phyloP scores from a whole-genome alignment of 30 jellyfish, hydroid and myxozoan species.

The Chrysaora quinquecirrha region DNA sequence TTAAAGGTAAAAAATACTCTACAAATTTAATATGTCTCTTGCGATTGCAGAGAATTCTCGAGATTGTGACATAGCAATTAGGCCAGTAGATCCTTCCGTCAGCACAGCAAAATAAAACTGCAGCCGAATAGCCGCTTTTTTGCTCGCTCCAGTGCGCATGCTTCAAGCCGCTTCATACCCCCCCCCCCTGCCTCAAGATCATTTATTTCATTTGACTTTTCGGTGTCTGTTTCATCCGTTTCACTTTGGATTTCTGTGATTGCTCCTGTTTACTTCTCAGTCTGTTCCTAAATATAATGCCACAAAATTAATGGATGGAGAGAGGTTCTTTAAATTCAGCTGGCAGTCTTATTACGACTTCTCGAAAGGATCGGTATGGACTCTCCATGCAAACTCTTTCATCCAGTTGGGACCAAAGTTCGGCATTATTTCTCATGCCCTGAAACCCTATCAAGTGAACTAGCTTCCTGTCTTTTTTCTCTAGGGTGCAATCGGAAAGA shows the following conservation, averaged over 20 bases:
- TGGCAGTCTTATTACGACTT: slow-evolving; percentile 41
- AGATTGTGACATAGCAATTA: too few species aligned
- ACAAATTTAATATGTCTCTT: too few species aligned
- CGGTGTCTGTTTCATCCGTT: slow-evolving; percentile 10
- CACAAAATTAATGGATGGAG: slow-evolving; percentile 43
- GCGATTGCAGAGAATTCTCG: too few species aligned
- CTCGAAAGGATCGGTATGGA: slow-evolving; percentile 50
- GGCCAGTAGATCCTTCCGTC: too few species aligned
- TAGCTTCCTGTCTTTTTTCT: slow-evolving; percentile 23
- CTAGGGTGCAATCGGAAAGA: slow-evolving; percentile 37
- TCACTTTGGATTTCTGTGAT: slow-evolving; percentile 45
- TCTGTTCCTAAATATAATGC: slow-evolving; percentile 50
- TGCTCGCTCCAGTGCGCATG: too few species aligned
- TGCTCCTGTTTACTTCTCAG: slow-evolving; percentile 40
- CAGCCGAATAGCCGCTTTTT: too few species aligned
- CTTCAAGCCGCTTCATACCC: too few species aligned
- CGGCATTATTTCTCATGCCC: slow-evolving; percentile 44
- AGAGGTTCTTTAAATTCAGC: slow-evolving; percentile 32
- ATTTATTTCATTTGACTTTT: background rate
- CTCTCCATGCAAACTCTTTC: slow-evolving; percentile 31
- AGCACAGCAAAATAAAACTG: too few species aligned
- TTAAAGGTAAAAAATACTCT: too few species aligned
- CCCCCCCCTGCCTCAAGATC: slow-evolving; percentile 26
- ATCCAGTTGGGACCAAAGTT: slow-evolving; percentile 40
- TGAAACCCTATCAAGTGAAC: slow-evolving; percentile 46